Conservation (phyloP, 1,140 invertebrate genomes). For the Ptiloglossa arizonensis region DNA sequence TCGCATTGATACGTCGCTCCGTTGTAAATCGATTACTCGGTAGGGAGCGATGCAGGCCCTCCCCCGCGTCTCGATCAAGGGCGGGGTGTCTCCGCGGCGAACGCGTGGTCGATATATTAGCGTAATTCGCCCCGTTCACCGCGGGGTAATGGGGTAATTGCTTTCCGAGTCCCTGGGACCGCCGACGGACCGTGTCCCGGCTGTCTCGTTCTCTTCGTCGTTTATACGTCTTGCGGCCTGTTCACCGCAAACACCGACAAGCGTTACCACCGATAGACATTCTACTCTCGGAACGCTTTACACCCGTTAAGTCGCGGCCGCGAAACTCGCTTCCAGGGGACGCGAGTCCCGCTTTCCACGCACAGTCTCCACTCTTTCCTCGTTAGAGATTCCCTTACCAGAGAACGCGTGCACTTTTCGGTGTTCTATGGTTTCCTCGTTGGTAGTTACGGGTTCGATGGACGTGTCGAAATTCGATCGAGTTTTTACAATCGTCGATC, state of each 20-base stretch:
- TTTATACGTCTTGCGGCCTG: constrained; percentile 38
- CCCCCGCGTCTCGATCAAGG: background rate
- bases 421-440: too few species aligned
- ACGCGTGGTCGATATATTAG: constrained; percentile 61
- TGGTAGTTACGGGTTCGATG: too few species aligned
- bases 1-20: constrained; percentile 66
- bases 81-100: background rate
- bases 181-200: constrained; percentile 20
- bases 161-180: constrained; percentile 46
- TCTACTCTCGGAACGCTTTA: constrained; percentile 43
- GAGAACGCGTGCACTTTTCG: too few species aligned
- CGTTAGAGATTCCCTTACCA: too few species aligned
- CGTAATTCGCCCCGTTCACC: constrained; percentile 56
- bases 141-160: constrained; percentile 62
- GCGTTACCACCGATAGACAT: constrained; percentile 32
- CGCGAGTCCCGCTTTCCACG: background rate
- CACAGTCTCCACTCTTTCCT: too few species aligned
- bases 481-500: too few species aligned
- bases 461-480: too few species aligned
- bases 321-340: constrained; percentile 1
- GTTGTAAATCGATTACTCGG: constrained; percentile 67
- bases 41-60: constrained; percentile 43
- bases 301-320: constrained; percentile 17
- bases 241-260: constrained; percentile 10
- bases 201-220: constrained; percentile 23